Evolutionary conservation across 1,140 invertebrate species (phyloP), one percentile per base, ranked within the genome.

Genomic region (Goniozus legneri): DNA sequence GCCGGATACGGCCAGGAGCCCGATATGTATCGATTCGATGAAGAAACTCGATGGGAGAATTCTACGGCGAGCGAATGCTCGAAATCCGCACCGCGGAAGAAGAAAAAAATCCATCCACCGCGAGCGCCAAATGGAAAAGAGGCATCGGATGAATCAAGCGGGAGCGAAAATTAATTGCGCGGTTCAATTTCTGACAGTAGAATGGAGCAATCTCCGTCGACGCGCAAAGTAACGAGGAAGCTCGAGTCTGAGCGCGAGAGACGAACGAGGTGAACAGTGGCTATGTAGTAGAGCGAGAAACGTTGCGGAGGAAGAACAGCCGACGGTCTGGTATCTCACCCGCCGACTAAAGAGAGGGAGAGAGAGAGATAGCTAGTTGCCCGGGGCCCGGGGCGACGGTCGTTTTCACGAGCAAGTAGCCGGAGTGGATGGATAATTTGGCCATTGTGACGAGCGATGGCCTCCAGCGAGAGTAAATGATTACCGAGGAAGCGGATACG

Each of bases 371-470:
- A 63, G 48, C 60, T 60, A 65, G 59, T 56, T n/a, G 52, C 16
- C 49, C 56, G 36, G 44, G 42, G 57, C 58, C 59, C 47, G 45
- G 45, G 62, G 66, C 57, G 49, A 42, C 64, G 58, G 62, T 62
- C 63, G 64, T 69, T 72, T 69, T n/a, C 58, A 59, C 60, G 62
- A 60, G 49, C 69, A 73, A 73, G 67, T 75, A 73, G 73, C 69
- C 67, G 58, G 53, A 71, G 64, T 68, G 62, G 69, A 73, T 73
- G 64, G 65, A 71, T 69, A 72, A 74, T 69, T 73, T 70, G 66
- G 68, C 58, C 56, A 75, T 75, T 74, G 69, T 74, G 62, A 71
- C 54, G 56, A 67, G 61, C 61, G 56, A 64, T 67, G 61, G 70
- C 70, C 71, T 71, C 52, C 62, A 60, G 71, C 71, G 41, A 69